A percentile compares a stretch with the other conserved stretches of the same genome.
phyloP scores from a whole-genome alignment of 2,888 invertebrate genomes.

The Eustalomyia histrio region DNA sequence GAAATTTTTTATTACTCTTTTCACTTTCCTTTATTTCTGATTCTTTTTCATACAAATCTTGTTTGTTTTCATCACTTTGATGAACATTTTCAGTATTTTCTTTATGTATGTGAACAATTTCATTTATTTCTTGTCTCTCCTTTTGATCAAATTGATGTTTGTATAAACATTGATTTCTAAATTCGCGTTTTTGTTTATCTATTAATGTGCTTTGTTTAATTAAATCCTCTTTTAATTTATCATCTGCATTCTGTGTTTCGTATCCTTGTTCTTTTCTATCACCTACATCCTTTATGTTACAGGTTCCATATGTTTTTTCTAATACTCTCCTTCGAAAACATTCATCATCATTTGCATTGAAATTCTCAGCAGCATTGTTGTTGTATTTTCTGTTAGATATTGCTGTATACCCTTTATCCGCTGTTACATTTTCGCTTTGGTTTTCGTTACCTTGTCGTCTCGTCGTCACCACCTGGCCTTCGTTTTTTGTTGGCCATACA shows the following conservation, averaged over 20 bases:
- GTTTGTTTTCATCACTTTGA: too few relatives aligned
- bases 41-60: too few relatives aligned
- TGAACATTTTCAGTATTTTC: not conserved
- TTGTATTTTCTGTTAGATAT: conserved; percentile 53
- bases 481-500: conserved; percentile 60
- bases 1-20: too few relatives aligned
- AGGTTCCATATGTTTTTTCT: conserved; percentile 66
- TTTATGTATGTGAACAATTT: not conserved
- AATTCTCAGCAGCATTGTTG: conserved; percentile 18
- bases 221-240: conserved; percentile 35
- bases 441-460: conserved; percentile 52
- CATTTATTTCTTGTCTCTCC: conserved; percentile 14
- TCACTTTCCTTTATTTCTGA: too few relatives aligned
- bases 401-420: conserved; percentile 31
- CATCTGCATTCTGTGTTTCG: conserved; percentile 42
- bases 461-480: conserved; percentile 61
- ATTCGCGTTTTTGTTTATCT: conserved; percentile 53
- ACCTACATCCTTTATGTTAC: conserved; percentile 68
- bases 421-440: conserved; percentile 49
- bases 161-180: conserved; percentile 37
- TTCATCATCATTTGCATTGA: conserved; percentile 67
- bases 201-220: conserved; percentile 37
- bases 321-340: conserved; percentile 28
- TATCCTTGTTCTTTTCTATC: conserved; percentile 50
- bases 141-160: not conserved